phyloP scores from a whole-genome alignment of 2,797 vertebrate species.

The Tamandua tetradactyla region DNA sequence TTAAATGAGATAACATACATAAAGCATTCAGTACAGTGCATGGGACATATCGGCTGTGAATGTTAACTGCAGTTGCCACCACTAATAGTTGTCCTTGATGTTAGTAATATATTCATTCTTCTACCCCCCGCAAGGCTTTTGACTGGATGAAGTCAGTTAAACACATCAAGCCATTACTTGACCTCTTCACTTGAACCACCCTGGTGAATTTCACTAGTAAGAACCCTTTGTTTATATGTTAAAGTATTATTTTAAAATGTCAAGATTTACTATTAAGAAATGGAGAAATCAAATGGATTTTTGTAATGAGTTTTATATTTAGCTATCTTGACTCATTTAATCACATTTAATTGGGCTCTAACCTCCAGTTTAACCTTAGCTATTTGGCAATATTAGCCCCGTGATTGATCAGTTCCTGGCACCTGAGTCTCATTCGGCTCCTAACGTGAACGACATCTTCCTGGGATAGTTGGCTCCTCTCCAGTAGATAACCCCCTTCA shows the following conservation, averaged over 20 bases:
- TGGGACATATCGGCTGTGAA: background rate
- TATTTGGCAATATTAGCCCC: background rate
- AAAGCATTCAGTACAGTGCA: background rate
- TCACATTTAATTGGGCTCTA: background rate
- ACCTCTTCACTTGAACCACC: background rate
- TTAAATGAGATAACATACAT: background rate
- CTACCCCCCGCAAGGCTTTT: background rate
- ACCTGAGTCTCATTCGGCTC: background rate
- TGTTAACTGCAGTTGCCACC: background rate
- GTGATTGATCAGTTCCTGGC: constrained; percentile 9
- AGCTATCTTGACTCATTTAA: background rate
- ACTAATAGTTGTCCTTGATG: background rate
- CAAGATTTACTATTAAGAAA: background rate
- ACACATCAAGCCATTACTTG: background rate
- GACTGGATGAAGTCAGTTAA: background rate
- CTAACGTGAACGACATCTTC: background rate
- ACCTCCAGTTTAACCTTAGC: background rate
- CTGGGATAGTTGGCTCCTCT: background rate
- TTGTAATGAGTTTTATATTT: background rate
- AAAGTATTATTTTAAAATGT: constrained; percentile 16
- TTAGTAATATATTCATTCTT: background rate
- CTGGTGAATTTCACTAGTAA: constrained; percentile 13
- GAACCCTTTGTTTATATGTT: background rate
- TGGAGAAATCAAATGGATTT: background rate
- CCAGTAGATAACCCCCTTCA: background rate